Conservation (phyloP, 2,113 vertebrate species). For the Equus przewalskii region DNA sequence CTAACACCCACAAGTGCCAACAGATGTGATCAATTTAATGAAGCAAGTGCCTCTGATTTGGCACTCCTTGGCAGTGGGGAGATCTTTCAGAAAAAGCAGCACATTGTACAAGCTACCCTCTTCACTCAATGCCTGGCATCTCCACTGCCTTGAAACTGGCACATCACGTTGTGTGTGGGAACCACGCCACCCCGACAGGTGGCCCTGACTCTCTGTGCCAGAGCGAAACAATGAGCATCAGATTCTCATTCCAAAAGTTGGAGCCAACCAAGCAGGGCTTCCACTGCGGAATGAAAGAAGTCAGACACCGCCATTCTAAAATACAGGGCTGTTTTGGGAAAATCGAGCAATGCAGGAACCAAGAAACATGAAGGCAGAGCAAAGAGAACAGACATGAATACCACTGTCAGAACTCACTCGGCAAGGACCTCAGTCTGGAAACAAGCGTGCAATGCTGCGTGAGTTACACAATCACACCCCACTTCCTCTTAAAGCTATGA, state of each 20-base stretch:
- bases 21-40: slow-evolving; percentile 85
- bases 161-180: slow-evolving; percentile 85
- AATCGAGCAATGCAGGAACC: not conserved
- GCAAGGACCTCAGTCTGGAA: not conserved
- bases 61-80: slow-evolving; percentile 74
- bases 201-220: slow-evolving; percentile 80
- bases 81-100: slow-evolving; percentile 84
- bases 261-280: not conserved
- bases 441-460: slow-evolving; percentile 47
- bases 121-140: slow-evolving; percentile 79
- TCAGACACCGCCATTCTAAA: not conserved
- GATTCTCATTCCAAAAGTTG: slow-evolving; percentile 59
- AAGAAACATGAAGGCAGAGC: not conserved
- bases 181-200: slow-evolving; percentile 86
- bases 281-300: not conserved
- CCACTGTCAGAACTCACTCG: not conserved
- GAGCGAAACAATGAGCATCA: slow-evolving; percentile 74
- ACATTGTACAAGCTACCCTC: slow-evolving; percentile 27
- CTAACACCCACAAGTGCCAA: slow-evolving; percentile 79
- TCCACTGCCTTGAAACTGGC: slow-evolving; percentile 81
- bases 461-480: not conserved
- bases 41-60: slow-evolving; percentile 77
- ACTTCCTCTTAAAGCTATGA: not conserved
- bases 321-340: not conserved
- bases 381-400: not conserved